phyloP scores from a whole-genome alignment of 2,888 invertebrate genomes.

The Molanna angustata region DNA sequence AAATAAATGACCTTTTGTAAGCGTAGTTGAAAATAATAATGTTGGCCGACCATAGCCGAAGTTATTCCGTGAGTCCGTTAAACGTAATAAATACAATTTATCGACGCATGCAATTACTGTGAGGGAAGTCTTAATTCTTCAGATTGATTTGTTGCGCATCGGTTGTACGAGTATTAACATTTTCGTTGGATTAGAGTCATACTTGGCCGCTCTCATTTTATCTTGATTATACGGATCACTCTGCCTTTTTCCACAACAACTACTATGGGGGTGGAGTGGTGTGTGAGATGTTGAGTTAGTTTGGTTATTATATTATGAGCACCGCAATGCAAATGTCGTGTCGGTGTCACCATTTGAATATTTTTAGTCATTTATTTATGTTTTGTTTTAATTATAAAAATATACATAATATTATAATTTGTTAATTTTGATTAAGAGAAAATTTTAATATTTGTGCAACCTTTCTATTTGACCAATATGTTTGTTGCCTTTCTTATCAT shows the following conservation, averaged over 20 bases:
- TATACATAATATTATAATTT: too few species aligned
- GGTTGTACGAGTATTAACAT: conserved; percentile 29
- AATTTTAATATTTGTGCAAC: conserved; percentile 32
- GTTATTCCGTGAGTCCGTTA: conserved; percentile 7
- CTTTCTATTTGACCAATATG: conserved; percentile 27
- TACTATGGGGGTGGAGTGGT: conserved; percentile 3
- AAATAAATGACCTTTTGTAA: conserved; percentile 17
- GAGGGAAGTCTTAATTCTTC: conserved; percentile 6
- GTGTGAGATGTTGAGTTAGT: conserved; percentile 6
- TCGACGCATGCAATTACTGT: conserved; percentile 4
- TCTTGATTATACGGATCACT: conserved; percentile 4
- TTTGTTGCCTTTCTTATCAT: conserved; percentile 22
- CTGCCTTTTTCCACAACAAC: background rate
- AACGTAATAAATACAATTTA: conserved; percentile 10
- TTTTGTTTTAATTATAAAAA: too few species aligned
- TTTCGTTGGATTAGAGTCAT: too few species aligned
- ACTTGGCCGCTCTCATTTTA: too few species aligned
- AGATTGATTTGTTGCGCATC: conserved; percentile 12
- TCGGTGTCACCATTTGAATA: conserved; percentile 10
- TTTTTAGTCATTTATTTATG: conserved; percentile 21
- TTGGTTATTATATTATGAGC: conserved; percentile 13
- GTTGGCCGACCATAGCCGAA: conserved; percentile 11
- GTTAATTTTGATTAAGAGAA: conserved; percentile 1
- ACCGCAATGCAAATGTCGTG: conserved; percentile 5
- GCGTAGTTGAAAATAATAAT: conserved; percentile 16